Percentiles rank a stretch among this genome's conserved stretches.
These are phyloP conservation scores for Drosophila rhopaloa DNA, from an alignment of 1,140 invertebrate genomes.

Conservation along the genomic window DNA sequence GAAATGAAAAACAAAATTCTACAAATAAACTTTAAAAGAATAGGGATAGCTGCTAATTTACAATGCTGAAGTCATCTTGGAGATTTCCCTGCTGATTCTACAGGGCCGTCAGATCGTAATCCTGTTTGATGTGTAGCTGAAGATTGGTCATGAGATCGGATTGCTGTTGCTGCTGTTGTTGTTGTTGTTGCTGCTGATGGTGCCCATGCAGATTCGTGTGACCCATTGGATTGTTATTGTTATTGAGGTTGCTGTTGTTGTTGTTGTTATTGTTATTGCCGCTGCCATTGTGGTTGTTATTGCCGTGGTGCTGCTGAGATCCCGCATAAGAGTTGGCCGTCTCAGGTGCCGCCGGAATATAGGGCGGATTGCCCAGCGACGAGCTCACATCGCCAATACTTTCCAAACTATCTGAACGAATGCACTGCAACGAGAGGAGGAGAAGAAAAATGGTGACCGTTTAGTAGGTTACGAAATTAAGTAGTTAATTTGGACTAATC, in stretches of 20 bases:
- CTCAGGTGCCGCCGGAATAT: conserved; percentile 72
- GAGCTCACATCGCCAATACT: conserved; percentile 82
- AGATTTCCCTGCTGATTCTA: conserved; percentile 85
- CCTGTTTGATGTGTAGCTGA: conserved; percentile 87
- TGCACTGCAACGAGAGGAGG: conserved; percentile 53
- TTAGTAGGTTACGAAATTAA: too few relatives aligned
- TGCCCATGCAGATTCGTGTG: conserved; percentile 59
- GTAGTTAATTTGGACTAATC: too few relatives aligned
- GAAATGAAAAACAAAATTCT: conserved; percentile 29
- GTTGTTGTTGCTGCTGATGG: conserved; percentile 67
- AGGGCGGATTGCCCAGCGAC: conserved; percentile 76
- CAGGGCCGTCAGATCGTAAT: conserved; percentile 90
- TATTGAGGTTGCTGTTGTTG: conserved; percentile 60
- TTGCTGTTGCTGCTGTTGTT: conserved; percentile 67
- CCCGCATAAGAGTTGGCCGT: conserved; percentile 55
- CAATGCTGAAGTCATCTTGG: conserved; percentile 31
- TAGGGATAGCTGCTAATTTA: conserved; percentile 29
- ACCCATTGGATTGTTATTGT: conserved; percentile 74
- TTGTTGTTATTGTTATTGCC: conserved; percentile 58
- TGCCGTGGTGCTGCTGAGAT: conserved; percentile 66
- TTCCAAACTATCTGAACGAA: conserved; percentile 81
- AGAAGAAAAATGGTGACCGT: not conserved
- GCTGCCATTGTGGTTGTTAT: conserved; percentile 43
- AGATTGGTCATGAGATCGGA: conserved; percentile 80
- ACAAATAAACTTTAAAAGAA: conserved; percentile 6